A percentile compares a stretch with the other conserved stretches of the same genome.
phyloP scores from a whole-genome alignment of 2,113 vertebrate species.

The Callipepla californica region DNA sequence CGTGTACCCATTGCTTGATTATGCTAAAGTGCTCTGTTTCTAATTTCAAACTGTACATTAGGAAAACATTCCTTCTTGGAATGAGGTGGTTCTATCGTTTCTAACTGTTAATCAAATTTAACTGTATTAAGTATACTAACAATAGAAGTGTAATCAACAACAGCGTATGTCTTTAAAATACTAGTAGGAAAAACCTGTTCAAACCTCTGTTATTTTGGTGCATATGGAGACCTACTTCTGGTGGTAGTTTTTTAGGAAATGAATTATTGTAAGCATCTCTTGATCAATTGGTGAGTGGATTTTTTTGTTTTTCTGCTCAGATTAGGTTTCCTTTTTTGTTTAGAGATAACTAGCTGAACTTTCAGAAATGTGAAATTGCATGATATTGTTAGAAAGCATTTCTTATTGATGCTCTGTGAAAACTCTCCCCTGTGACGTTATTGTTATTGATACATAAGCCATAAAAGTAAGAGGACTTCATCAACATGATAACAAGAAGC shows the following conservation, averaged over 20 bases:
- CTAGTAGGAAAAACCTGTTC: not conserved
- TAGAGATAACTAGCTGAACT: not conserved
- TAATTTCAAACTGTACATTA: not conserved
- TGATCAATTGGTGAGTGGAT: not conserved
- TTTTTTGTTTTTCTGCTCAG: not conserved
- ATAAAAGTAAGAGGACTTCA: not conserved
- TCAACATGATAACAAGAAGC: not conserved
- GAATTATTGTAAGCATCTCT: not conserved
- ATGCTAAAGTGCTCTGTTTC: not conserved
- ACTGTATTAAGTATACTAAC: not conserved
- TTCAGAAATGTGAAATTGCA: slow-evolving; percentile 17
- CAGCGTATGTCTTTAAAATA: not conserved
- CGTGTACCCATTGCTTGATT: not conserved
- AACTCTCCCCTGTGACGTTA: not conserved
- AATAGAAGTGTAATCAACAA: not conserved
- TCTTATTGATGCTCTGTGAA: not conserved
- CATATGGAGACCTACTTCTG: not conserved
- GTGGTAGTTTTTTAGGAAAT: not conserved
- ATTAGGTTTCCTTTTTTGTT: not conserved
- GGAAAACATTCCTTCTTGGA: not conserved
- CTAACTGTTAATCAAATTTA: not conserved
- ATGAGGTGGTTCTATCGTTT: not conserved
- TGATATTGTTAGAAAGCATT: not conserved
- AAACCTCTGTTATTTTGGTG: not conserved
- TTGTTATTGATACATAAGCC: not conserved